Evolutionary conservation across 2,113 vertebrate genomes (phyloP), one percentile per base, ranked within the genome.

Genomic region (Ophthalmotilapia sp.): DNA sequence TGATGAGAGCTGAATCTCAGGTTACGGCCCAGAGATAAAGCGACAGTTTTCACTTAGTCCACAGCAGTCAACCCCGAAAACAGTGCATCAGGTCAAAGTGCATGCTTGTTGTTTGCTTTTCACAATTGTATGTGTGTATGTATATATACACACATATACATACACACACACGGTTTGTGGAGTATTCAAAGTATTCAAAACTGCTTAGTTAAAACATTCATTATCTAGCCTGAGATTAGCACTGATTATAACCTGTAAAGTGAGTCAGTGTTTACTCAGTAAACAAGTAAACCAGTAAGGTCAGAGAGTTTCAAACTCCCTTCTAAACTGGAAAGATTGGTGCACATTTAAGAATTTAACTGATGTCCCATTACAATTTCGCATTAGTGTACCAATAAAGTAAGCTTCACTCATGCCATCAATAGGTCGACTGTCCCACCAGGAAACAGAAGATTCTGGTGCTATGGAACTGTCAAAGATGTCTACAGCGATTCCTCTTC

Each of bases 321-420:
- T 0, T 31, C 45, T n/a, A 49, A 77, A 51, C 15, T n/a, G 73
- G 15, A 47, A 77, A 13, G 9, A 49, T 31, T 17, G 9, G 4
- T 49, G 4, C 6, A 77, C 6, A 9, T 31, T 31, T 77, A 77
- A 8, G 15, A 26, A 51, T 77, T 6, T 31, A 77, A 77, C 8
- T 77, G 6, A 31, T 4, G 13, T 45, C 12, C 7, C 40, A 17
- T 17, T 17, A 45, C 13, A 73, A 45, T 49, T 49, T 49, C 0
- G 0, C 23, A 77, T 31, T 77, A 77, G 73, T 31, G 45, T n/a
- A 77, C 6, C 45, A 11, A 13, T 77, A n/a, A 77, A 77, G 26
- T n/a, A 77, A 33, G 73, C 17, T 49, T 77, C 19, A 0, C 10
- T 38, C 10, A 13, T 38, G 19, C 60, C 33, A 38, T 0, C 33